Evolutionary conservation across 2,888 invertebrate genomes (phyloP).

Genomic region (Drosophila meridiana): DNA sequence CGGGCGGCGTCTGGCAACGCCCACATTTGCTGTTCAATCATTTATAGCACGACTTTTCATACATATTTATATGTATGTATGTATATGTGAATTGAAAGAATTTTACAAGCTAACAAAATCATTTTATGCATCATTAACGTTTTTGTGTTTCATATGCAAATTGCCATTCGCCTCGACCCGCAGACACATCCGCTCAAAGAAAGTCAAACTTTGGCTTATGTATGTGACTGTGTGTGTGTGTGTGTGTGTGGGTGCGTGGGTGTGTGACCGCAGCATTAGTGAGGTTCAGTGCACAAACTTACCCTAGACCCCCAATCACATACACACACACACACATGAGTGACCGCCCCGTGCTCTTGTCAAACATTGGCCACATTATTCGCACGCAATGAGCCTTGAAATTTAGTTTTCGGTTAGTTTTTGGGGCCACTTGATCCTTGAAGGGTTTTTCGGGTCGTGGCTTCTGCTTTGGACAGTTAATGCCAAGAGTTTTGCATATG

Average conservation of each 20-base stretch:
- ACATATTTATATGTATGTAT: conserved; percentile 1
- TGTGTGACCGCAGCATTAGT: conserved; percentile 73
- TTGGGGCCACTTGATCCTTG: conserved; percentile 59
- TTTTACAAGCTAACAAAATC: conserved; percentile 81
- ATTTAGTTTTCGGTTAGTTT: conserved; percentile 80
- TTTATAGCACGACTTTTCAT: conserved; percentile 67
- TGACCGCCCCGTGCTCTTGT: conserved; percentile 27
- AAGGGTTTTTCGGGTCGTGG: conserved; percentile 37
- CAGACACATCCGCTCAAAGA: conserved; percentile 69
- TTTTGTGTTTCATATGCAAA: conserved; percentile 81
- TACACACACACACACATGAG: conserved; percentile 23
- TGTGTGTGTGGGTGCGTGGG: conserved; percentile 25
- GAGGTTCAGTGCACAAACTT: conserved; percentile 73
- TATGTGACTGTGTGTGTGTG: conserved; percentile 12
- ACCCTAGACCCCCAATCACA: conserved; percentile 7
- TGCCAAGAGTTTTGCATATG: conserved; percentile 66
- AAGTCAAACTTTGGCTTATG: conserved; percentile 67
- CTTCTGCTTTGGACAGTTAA: conserved; percentile 58
- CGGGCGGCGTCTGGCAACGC: conserved; percentile 20
- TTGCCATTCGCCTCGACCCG: conserved; percentile 44
- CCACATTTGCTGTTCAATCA: conserved; percentile 67
- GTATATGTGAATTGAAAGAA: conserved; percentile 48
- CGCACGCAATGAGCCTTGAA: conserved; percentile 80
- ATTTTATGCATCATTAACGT: conserved; percentile 80
- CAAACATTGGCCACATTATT: conserved; percentile 76